Evolutionary conservation across 2,888 invertebrate species (phyloP).

Genomic region (Pantelozetes paolii): DNA sequence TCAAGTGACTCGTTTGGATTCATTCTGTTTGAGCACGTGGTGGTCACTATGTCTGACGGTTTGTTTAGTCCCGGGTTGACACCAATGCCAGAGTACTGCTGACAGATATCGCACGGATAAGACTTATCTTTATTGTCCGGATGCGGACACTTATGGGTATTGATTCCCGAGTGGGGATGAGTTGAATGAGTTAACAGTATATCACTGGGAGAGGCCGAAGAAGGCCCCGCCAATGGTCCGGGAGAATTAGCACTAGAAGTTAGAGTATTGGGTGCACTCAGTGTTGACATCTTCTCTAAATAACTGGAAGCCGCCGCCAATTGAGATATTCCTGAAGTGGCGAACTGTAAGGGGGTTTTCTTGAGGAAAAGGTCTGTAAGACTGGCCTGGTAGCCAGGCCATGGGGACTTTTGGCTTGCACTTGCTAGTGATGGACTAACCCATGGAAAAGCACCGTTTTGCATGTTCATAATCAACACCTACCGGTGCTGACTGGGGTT

Average conservation of each 20-base stretch:
- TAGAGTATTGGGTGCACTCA: slow-evolving; percentile 33
- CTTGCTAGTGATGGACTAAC: slow-evolving; percentile 45
- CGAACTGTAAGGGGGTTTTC: slow-evolving; percentile 46
- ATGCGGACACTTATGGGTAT: slow-evolving; percentile 46
- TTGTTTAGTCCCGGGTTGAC: background rate
- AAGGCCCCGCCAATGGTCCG: slow-evolving; percentile 42
- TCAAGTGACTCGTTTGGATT: slow-evolving; percentile 28
- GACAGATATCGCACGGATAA: slow-evolving; percentile 48
- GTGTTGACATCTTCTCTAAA: slow-evolving; percentile 48
- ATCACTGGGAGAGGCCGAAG: slow-evolving; percentile 29
- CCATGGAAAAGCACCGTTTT: slow-evolving; percentile 48
- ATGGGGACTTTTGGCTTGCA: slow-evolving; percentile 45
- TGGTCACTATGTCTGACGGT: background rate
- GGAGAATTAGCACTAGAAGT: slow-evolving; percentile 27
- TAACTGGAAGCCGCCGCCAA: slow-evolving; percentile 48
- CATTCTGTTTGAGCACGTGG: slow-evolving; percentile 22
- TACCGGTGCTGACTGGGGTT: background rate
- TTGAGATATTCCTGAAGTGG: slow-evolving; percentile 48
- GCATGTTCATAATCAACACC: slow-evolving; percentile 44
- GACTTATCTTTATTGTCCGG: slow-evolving; percentile 47
- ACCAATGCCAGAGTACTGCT: slow-evolving; percentile 44
- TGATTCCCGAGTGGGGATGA: slow-evolving; percentile 13
- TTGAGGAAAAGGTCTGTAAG: slow-evolving; percentile 48
- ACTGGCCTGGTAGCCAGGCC: slow-evolving; percentile 48
- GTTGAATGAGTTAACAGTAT: slow-evolving; percentile 15